Percentiles rank a stretch among this genome's conserved stretches.
Conservation (phyloP, 2,888 invertebrate species). For the Arctia plantaginis region DNA sequence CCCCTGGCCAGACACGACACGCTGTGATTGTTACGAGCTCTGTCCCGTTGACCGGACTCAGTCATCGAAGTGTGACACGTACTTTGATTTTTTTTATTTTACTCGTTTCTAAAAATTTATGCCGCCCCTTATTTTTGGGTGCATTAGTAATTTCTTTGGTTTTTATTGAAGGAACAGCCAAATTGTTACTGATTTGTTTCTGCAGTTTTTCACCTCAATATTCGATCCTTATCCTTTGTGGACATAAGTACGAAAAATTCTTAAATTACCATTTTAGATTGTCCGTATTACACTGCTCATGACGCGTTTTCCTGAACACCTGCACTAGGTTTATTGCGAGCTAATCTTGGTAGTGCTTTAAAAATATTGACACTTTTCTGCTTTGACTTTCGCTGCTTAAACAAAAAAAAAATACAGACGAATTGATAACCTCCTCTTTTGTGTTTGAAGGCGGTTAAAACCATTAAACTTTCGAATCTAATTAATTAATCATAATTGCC, state of each 20-base stretch:
- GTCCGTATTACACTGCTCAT: neutral
- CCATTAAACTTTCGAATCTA: no score
- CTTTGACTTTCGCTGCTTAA: no score
- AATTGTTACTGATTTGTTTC: neutral
- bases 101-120: neutral
- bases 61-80: slow-evolving; percentile 3
- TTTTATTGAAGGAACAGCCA: neutral
- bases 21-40: neutral
- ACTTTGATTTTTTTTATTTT: neutral
- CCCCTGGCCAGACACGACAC: slow-evolving; percentile 3
- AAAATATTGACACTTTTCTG: no score
- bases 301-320: neutral
- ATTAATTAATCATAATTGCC: no score
- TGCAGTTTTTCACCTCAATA: no score
- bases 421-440: no score
- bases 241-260: neutral
- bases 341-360: neutral
- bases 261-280: neutral
- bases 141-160: neutral
- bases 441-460: no score
- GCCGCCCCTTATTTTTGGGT: neutral
- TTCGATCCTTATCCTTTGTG: neutral
- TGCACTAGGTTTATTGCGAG: neutral
- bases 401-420: no score
- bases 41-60: neutral